Conservation (phyloP, 2,797 vertebrate species). For the Hirundo rustica region DNA sequence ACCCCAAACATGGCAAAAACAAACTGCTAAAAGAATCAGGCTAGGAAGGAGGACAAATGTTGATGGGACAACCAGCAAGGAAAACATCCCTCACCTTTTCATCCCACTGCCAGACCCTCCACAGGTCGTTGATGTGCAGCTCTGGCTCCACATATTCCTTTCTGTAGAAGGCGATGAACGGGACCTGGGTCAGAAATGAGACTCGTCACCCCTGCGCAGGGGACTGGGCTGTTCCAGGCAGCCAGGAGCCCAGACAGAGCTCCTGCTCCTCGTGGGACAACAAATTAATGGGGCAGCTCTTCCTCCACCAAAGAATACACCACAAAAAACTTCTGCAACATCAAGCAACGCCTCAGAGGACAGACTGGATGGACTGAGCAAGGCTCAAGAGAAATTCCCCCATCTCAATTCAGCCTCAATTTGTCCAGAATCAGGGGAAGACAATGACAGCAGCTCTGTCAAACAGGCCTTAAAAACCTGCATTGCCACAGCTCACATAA, state of each 20-base stretch:
- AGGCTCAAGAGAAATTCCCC: not conserved
- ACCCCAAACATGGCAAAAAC: not conserved
- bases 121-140: slow-evolving; percentile 95
- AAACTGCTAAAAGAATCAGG: not conserved
- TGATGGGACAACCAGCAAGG: not conserved
- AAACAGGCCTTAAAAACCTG: not conserved
- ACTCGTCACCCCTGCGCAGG: not conserved
- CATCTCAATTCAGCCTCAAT: not conserved
- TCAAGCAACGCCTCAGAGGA: not conserved
- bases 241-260: not conserved
- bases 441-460: rapidly evolving
- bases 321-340: not conserved
- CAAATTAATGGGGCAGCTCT: not conserved
- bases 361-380: rapidly evolving
- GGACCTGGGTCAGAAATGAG: slow-evolving; percentile 82
- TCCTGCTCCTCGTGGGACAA: not conserved
- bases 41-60: not conserved
- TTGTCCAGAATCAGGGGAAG: not conserved
- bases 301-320: not conserved
- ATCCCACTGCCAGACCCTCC: slow-evolving; percentile 99
- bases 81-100: slow-evolving; percentile 87
- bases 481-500: not conserved
- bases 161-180: slow-evolving; percentile 98
- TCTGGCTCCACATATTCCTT: slow-evolving; percentile 99
- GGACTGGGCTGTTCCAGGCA: not conserved